Conservation (phyloP, 1,140 invertebrate genomes). For the Piezodorus guildinii region DNA sequence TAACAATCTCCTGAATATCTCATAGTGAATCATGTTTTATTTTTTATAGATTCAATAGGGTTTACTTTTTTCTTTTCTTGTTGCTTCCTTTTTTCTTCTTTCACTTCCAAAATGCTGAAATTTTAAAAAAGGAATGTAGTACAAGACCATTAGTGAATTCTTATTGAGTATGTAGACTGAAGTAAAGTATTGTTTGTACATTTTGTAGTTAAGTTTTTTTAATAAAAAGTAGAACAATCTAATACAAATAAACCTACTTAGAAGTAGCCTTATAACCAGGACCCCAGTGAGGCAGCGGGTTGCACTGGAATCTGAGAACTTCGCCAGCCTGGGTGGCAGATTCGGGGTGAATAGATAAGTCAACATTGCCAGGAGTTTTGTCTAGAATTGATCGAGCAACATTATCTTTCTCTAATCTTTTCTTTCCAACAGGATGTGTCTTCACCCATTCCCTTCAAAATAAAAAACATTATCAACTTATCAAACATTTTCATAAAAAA, state of each 20-base stretch:
- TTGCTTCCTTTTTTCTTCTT: slow-evolving; percentile 3
- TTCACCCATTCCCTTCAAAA: slow-evolving; percentile 49
- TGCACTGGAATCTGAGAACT: slow-evolving; percentile 61
- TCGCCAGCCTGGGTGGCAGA: slow-evolving; percentile 40
- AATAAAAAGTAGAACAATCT: too few relatives aligned
- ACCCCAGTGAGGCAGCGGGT: slow-evolving; percentile 79
- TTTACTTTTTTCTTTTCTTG: neutral
- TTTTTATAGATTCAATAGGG: neutral
- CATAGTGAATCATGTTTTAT: too few relatives aligned
- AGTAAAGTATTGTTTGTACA: too few relatives aligned
- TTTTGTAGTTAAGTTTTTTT: too few relatives aligned
- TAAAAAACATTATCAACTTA: too few relatives aligned
- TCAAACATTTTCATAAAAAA: too few relatives aligned
- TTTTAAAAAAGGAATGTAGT: neutral
- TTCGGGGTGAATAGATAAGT: neutral
- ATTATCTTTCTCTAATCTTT: slow-evolving; percentile 24
- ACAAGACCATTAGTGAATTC: neutral
- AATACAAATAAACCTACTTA: slow-evolving; percentile 39
- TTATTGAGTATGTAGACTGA: too few relatives aligned
- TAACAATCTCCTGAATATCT: too few relatives aligned
- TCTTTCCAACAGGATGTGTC: slow-evolving; percentile 44
- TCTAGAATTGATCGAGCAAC: slow-evolving; percentile 28
- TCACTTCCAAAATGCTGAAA: slow-evolving; percentile 4
- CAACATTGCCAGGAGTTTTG: neutral
- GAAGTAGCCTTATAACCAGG: slow-evolving; percentile 62